Conservation (phyloP, 2,888 invertebrate genomes). For the Lochmaea capreae region DNA sequence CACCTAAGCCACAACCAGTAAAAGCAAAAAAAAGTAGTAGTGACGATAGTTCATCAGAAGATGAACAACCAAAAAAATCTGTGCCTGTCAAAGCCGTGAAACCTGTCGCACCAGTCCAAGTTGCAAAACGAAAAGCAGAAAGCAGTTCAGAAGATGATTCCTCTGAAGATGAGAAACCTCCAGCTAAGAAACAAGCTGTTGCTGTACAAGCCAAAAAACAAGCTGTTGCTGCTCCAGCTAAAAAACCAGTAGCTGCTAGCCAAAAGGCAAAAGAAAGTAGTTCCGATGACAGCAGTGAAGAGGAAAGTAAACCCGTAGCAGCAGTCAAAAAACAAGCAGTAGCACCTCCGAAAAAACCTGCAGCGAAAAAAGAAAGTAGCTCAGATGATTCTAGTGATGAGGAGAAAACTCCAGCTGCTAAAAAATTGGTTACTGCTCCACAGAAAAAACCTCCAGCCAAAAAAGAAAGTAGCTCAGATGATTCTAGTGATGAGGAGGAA, state of each 20-base stretch:
- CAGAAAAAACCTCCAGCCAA: constrained; percentile 44
- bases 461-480: constrained; percentile 58
- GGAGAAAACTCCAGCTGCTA: constrained; percentile 47
- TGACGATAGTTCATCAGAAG: constrained; percentile 51
- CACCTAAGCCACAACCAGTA: constrained; percentile 11
- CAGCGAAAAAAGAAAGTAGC: constrained; percentile 51
- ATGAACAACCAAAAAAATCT: constrained; percentile 42
- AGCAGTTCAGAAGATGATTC: constrained; percentile 44
- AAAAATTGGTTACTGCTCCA: constrained; percentile 6
- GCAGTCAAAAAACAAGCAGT: not conserved
- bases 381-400: constrained; percentile 62
- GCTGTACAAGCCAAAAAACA: constrained; percentile 28
- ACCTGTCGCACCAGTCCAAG: constrained; percentile 20
- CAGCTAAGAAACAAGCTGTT: constrained; percentile 28
- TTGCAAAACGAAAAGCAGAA: constrained; percentile 36
- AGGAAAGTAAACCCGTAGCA: constrained; percentile 1
- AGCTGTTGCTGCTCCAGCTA: constrained; percentile 11
- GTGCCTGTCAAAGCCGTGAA: constrained; percentile 25
- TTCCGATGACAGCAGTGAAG: constrained; percentile 32
- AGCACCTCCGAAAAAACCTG: constrained; percentile 26
- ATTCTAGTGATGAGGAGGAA: constrained; percentile 58
- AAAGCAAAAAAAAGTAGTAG: constrained; percentile 42
- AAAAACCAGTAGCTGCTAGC: constrained; percentile 29
- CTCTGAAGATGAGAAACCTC: constrained; percentile 43
- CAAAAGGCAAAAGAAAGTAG: constrained; percentile 36